Evolutionary conservation across 2,888 invertebrate species (phyloP).

Genomic region (Microctonus hyperodae): DNA sequence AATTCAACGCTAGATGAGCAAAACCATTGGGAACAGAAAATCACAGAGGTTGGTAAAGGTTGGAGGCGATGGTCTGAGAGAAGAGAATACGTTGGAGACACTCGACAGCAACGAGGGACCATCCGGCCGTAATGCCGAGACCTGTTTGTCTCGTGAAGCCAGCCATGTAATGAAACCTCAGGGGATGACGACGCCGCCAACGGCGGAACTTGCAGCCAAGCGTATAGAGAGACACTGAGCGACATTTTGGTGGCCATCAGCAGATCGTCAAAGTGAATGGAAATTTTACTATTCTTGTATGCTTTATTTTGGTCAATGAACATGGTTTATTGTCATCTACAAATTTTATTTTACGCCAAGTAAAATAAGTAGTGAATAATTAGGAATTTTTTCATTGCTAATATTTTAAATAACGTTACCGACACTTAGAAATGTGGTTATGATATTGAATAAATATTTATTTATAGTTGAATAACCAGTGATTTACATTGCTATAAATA

Average conservation of each 20-base stretch:
- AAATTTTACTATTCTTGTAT: neutral
- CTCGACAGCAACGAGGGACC: constrained; percentile 34
- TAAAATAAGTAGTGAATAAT: no score
- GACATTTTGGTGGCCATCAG: constrained; percentile 33
- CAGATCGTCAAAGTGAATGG: constrained; percentile 46
- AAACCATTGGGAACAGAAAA: constrained; percentile 2
- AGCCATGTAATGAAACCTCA: constrained; percentile 60
- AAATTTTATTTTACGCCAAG: no score
- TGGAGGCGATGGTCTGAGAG: constrained; percentile 2
- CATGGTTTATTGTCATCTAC: no score
- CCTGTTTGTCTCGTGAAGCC: constrained; percentile 58
- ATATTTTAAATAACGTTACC: no score
- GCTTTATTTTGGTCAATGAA: no score
- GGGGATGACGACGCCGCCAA: constrained; percentile 48
- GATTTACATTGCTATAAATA: no score
- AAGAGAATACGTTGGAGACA: constrained; percentile 13
- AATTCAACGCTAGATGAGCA: neutral
- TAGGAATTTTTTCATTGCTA: no score
- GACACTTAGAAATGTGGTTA: no score
- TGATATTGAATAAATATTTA: no score
- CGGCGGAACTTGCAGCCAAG: constrained; percentile 39
- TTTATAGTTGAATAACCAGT: no score
- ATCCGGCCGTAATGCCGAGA: constrained; percentile 48
- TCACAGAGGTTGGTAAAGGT: constrained; percentile 5
- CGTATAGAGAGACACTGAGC: constrained; percentile 31